Conservation (phyloP, 2,113 vertebrate genomes). For the Dromiciops gliroides region DNA sequence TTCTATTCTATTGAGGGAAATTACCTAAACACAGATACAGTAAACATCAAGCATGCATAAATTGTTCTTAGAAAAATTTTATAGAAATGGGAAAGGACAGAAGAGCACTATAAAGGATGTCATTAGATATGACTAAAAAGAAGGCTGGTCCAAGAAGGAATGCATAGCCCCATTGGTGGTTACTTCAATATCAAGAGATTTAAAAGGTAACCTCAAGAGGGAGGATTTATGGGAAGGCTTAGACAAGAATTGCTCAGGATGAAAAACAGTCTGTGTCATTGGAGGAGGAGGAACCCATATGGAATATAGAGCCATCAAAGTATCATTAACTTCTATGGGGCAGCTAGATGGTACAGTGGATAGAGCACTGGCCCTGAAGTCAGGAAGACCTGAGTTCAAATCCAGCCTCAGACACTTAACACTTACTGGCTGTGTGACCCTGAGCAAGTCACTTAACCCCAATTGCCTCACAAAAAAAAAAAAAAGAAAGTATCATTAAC, state of each 20-base stretch:
- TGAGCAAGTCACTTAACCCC: too few relatives aligned
- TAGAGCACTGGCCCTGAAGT: too few relatives aligned
- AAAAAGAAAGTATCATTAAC: too few relatives aligned
- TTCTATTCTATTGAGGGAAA: neutral
- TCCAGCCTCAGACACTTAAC: too few relatives aligned
- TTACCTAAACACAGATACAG: neutral
- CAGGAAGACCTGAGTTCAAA: too few relatives aligned
- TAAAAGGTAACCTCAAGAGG: neutral
- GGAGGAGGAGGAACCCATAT: neutral
- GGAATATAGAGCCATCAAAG: neutral
- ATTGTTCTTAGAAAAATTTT: neutral
- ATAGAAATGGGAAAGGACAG: neutral
- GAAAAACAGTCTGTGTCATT: neutral
- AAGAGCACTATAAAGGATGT: neutral
- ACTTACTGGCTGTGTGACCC: too few relatives aligned
- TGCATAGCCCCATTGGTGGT: neutral
- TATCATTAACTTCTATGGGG: too few relatives aligned
- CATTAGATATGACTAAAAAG: neutral
- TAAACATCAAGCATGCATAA: neutral
- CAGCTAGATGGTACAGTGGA: too few relatives aligned
- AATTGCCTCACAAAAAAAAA: too few relatives aligned
- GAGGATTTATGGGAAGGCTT: neutral
- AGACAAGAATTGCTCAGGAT: neutral
- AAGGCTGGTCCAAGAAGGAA: neutral
- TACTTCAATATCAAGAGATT: neutral